Evolutionary conservation across 2,797 vertebrate genomes (phyloP).

Genomic region (Cercopithecus neglectus): DNA sequence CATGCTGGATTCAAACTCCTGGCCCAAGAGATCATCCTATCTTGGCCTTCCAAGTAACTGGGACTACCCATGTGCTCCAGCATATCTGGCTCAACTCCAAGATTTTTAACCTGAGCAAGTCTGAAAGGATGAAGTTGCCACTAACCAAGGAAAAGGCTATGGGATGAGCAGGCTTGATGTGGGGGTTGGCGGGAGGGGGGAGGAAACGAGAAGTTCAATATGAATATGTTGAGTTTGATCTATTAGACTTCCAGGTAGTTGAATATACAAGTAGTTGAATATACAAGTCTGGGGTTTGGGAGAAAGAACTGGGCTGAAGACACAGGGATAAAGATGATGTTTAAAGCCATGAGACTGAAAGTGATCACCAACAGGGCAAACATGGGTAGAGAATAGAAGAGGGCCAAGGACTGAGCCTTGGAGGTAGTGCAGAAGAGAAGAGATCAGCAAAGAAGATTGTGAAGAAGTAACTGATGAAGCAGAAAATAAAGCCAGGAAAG

Average conservation of each 20-base stretch:
- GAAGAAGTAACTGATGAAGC: neutral
- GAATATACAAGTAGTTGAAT: neutral
- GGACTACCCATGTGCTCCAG: neutral
- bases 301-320: neutral
- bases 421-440: neutral
- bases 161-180: neutral
- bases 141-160: neutral
- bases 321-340: neutral
- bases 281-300: neutral
- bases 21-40: neutral
- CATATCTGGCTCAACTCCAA: neutral
- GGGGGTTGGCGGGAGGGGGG: rapidly evolving
- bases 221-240: neutral
- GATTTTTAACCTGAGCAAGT: neutral
- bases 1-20: neutral
- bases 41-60: neutral
- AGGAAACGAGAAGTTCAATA: neutral
- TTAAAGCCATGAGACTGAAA: neutral
- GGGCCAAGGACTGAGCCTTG: neutral
- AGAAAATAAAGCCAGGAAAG: slow-evolving; percentile 22
- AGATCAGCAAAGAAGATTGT: neutral
- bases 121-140: neutral
- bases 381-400: neutral
- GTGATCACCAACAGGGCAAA: neutral
- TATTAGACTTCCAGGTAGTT: neutral